Conservation (phyloP, 2,113 vertebrate genomes). For the Syrrhaptes paradoxus region DNA sequence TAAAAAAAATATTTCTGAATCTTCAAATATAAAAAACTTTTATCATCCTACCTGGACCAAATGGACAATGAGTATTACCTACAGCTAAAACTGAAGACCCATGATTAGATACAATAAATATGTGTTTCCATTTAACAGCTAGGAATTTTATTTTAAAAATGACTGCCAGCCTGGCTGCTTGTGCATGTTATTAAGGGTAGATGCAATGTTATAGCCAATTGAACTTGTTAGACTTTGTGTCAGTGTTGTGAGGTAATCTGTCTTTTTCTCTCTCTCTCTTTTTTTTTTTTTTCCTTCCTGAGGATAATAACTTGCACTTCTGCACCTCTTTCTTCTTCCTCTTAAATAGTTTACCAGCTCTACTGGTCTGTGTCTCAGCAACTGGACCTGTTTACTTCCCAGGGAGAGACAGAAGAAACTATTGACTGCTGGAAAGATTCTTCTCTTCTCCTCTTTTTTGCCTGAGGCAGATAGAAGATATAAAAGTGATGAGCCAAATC, state of each 20-base stretch:
- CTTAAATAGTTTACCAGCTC: not conserved
- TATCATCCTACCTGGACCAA: not conserved
- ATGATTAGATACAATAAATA: not conserved
- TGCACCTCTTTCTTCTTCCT: not conserved
- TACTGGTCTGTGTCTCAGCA: not conserved
- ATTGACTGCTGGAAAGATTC: not conserved
- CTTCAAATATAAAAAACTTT: not conserved
- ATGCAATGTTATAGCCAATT: not conserved
- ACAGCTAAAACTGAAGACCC: not conserved
- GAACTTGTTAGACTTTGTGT: not conserved
- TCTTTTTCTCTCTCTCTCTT: rapidly evolving
- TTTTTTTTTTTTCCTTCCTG: too few species aligned
- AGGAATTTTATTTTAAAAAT: not conserved
- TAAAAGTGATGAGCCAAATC: not conserved
- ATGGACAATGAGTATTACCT: not conserved
- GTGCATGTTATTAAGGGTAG: not conserved
- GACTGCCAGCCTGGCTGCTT: not conserved
- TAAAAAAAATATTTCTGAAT: too few species aligned
- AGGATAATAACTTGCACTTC: not conserved
- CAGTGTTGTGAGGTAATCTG: not conserved
- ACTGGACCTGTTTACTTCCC: not conserved
- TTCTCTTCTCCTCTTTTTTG: not conserved
- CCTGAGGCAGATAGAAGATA: not conserved
- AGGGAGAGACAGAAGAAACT: not conserved
- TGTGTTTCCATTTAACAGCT: not conserved